Evolutionary conservation across 2,113 vertebrate species (phyloP).

Genomic region (Uria aalge): DNA sequence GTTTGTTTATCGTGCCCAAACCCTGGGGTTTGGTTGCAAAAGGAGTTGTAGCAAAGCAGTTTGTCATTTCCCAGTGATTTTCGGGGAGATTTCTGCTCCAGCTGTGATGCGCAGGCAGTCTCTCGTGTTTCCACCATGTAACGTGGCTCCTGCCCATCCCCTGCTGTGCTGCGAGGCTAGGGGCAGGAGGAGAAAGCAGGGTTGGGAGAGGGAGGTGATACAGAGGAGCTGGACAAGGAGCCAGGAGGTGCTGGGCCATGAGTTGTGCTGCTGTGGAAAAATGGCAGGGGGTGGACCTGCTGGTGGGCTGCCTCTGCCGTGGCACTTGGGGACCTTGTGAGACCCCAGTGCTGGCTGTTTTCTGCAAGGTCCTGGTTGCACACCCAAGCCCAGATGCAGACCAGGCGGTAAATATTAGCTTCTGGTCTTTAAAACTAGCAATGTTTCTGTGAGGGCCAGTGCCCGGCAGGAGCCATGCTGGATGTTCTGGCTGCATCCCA

Average conservation of each 20-base stretch:
- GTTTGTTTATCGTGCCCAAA: background rate
- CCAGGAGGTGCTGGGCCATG: no score
- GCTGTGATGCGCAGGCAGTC: background rate
- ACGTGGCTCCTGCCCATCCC: fast-evolving
- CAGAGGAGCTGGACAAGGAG: background rate
- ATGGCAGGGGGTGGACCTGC: background rate
- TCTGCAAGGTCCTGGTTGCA: background rate
- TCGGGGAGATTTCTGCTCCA: background rate
- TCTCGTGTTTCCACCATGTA: fast-evolving
- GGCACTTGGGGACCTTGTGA: background rate
- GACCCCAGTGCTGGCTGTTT: background rate
- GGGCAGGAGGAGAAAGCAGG: fast-evolving
- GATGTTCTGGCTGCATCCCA: background rate
- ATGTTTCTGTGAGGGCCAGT: background rate
- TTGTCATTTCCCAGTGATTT: background rate
- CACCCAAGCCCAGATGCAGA: background rate
- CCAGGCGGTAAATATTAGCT: background rate
- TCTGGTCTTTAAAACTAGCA: background rate
- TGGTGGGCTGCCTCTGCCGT: background rate
- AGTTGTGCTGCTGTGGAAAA: background rate
- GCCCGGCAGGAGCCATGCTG: fast-evolving
- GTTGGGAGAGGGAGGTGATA: background rate
- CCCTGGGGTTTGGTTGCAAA: background rate
- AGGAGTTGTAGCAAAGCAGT: background rate
- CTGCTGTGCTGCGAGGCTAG: fast-evolving